Evolutionary conservation across 2,797 vertebrate species (phyloP).

Genomic region (Falco cherrug): DNA sequence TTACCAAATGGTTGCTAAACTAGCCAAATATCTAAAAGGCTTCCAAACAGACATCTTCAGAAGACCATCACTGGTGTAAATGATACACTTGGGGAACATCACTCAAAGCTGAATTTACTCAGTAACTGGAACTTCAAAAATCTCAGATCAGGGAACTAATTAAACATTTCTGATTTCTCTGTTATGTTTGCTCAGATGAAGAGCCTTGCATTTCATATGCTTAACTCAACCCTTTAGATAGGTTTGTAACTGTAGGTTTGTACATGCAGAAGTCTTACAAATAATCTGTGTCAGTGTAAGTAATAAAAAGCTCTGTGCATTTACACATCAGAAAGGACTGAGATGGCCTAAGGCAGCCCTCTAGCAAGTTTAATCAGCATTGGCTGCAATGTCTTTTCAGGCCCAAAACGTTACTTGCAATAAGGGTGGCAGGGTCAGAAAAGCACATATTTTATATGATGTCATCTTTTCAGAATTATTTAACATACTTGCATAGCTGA

Average conservation of each 20-base stretch:
- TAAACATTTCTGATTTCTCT: background rate
- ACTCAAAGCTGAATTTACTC: background rate
- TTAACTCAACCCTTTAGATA: background rate
- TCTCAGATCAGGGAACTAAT: background rate
- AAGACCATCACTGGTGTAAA: background rate
- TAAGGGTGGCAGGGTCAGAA: background rate
- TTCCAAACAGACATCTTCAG: background rate
- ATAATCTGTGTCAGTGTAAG: background rate
- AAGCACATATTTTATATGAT: background rate
- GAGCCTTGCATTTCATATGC: background rate
- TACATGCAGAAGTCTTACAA: background rate
- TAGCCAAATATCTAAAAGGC: constrained; percentile 6
- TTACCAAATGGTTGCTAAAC: constrained; percentile 24
- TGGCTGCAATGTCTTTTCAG: background rate
- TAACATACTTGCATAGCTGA: background rate
- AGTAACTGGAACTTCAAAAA: background rate
- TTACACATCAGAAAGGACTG: background rate
- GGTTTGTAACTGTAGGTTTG: background rate
- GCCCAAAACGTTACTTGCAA: background rate
- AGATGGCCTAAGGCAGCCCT: background rate
- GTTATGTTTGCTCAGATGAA: background rate
- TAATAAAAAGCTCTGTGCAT: background rate
- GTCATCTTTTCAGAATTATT: background rate
- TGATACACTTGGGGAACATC: background rate
- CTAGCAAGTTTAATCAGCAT: background rate